A percentile compares a stretch with the other conserved stretches of the same genome.
Evolutionary conservation across 2,888 invertebrate genomes (phyloP).

Genomic region (Tortricodes alternella): DNA sequence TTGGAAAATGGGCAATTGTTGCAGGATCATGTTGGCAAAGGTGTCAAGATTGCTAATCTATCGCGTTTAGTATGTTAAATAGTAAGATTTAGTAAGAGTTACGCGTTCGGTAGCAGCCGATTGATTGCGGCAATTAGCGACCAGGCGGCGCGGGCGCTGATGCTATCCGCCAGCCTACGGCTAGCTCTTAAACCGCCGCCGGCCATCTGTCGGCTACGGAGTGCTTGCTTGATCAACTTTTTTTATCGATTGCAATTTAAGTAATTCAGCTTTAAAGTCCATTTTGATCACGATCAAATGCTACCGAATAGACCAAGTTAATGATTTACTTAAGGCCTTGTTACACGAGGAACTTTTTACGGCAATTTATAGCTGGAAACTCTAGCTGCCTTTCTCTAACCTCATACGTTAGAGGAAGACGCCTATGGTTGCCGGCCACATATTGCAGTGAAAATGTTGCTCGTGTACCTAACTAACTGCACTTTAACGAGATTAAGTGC

Average conservation of each 20-base stretch:
- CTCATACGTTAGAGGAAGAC: no score
- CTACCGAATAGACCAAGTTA: no score
- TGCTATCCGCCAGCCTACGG: slow-evolving; percentile 11
- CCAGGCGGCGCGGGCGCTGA: slow-evolving; percentile 14
- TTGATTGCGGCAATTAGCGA: slow-evolving; percentile 27
- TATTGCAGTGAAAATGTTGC: no score
- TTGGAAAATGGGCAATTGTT: no score
- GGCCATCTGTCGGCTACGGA: slow-evolving; percentile 19
- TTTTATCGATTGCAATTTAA: slow-evolving; percentile 16
- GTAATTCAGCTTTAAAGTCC: slow-evolving; percentile 5
- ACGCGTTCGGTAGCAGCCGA: slow-evolving; percentile 11
- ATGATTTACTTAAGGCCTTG: no score
- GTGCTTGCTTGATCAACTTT: slow-evolving; percentile 13
- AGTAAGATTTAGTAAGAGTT: slow-evolving; percentile 7
- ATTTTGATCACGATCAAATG: neutral
- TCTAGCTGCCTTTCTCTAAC: no score
- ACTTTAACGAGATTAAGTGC: no score
- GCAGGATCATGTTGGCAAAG: no score
- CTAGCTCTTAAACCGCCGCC: slow-evolving; percentile 6
- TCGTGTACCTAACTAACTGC: no score
- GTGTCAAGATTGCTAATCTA: slow-evolving; percentile 10
- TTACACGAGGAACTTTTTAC: no score
- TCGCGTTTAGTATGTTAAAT: slow-evolving; percentile 16
- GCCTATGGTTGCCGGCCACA: no score
- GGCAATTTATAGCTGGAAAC: no score